These are phyloP conservation scores for Pandemis corylana DNA, from an alignment of 2,888 invertebrate genomes.

Conservation along the genomic window DNA sequence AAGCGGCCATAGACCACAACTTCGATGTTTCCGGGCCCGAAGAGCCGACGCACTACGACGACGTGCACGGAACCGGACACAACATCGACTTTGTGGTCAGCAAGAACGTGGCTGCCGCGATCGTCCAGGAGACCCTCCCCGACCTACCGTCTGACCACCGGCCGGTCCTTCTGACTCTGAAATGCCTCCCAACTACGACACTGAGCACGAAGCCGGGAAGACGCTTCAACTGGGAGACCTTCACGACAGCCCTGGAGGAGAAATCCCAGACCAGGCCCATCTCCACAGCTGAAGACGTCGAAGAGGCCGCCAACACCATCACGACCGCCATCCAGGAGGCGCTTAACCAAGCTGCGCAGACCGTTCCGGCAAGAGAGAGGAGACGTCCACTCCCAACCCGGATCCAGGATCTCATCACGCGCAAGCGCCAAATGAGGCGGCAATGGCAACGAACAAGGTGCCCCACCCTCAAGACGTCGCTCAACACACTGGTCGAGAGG, in stretches of 20 bases:
- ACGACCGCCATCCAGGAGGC: neutral
- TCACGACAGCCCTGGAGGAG: neutral
- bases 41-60: slow-evolving; percentile 6
- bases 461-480: slow-evolving; percentile 11
- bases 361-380: slow-evolving; percentile 2
- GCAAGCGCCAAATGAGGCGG: slow-evolving; percentile 23
- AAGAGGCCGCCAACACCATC: neutral
- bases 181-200: too few species aligned
- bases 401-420: neutral
- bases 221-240: slow-evolving; percentile 8
- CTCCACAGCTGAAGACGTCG: neutral
- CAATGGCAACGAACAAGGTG: slow-evolving; percentile 28
- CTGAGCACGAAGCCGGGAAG: too few species aligned
- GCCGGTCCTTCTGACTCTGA: neutral
- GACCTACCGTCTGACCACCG: slow-evolving; percentile 3
- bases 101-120: neutral
- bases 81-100: slow-evolving; percentile 3
- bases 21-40: neutral
- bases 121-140: neutral
- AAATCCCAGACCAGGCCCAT: neutral
- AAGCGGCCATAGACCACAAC: neutral
- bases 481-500: neutral
- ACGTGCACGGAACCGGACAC: neutral
- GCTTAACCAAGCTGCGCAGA: neutral
- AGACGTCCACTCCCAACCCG: neutral